Conservation (phyloP, 2,888 invertebrate genomes). For the Charanyca ferruginea region DNA sequence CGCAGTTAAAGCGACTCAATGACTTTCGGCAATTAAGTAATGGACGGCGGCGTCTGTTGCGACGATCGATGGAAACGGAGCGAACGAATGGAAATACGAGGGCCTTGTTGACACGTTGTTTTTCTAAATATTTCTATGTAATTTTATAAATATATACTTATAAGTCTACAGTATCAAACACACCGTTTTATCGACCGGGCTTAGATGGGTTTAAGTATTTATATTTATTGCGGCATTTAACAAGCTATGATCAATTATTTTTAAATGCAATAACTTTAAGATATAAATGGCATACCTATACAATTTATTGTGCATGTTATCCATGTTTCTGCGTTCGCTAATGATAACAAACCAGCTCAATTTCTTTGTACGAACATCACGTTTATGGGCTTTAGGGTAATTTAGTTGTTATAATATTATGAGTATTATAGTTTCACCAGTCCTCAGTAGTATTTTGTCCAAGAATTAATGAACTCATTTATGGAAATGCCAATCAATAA, state of each 20-base stretch:
- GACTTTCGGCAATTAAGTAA: conserved; percentile 75
- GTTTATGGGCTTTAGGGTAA: no score
- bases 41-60: conserved; percentile 65
- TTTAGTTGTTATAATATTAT: no score
- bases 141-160: not conserved
- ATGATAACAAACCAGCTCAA: no score
- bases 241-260: not conserved
- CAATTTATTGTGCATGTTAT: not conserved
- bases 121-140: not conserved
- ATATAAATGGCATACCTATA: not conserved
- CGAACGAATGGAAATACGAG: conserved; percentile 30
- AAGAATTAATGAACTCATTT: no score
- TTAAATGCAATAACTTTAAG: not conserved
- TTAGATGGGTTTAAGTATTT: not conserved
- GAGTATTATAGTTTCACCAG: no score
- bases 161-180: not conserved
- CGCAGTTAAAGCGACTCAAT: conserved; percentile 57
- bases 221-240: not conserved
- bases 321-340: not conserved
- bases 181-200: no score
- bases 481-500: no score
- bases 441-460: no score
- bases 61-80: conserved; percentile 62
- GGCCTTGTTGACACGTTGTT: conserved; percentile 27
- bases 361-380: no score